Base-by-base conservation (phyloP, 64 coral and sea anemone genomes). In the Actinia tenebrosa region DNA sequence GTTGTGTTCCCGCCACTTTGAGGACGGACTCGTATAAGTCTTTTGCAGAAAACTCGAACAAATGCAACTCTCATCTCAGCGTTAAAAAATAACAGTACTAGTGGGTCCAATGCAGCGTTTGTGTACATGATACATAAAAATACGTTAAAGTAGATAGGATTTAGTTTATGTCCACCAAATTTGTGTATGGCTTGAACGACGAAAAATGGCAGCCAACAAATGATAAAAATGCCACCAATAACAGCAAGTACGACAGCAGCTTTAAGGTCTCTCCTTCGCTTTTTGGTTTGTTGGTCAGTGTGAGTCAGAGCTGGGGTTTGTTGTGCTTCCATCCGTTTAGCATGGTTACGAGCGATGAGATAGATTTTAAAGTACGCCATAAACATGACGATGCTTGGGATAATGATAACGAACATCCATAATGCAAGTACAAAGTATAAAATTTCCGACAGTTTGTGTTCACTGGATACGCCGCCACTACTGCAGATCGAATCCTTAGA, bases 181-280 rank as follows among this genome's bases (percentile, higher is more conserved):
- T 98, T 98, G 87, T 98, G 96, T 23, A 98, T 83, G 15, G 96
- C 89, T 23, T 94, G 96, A 22, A 98, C 93, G 3, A 94, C 93
- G 53, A 98, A 98, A 84, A 98, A 98, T 3, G 96, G 96, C 69
- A 98, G 66, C 96, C 96, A 98, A 44, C 95, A 98, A 14, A 98
- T 17, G 0, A 98, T 94, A 22, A 98, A 98, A 17, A 98, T 98
- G 3, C 95, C 95, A 2, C 95, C 95, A n/a, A 98, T 98, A 59
- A 98, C 87, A 1, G 95, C 95, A 13, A 98, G 26, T 10, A 98
- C 95, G 1, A 84, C 61, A 10, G 95, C 95, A 64, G 95, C 95
- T 83, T 94, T 94, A 5, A 98, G 72, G 87, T 98, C 95, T 72
- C 90, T 89, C 22, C 90, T 83, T 26, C 92, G 78, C 43, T 89